These are phyloP conservation scores for Aselliscus stoliczkanus DNA, from an alignment of 2,797 vertebrate species.

Conservation along the genomic window DNA sequence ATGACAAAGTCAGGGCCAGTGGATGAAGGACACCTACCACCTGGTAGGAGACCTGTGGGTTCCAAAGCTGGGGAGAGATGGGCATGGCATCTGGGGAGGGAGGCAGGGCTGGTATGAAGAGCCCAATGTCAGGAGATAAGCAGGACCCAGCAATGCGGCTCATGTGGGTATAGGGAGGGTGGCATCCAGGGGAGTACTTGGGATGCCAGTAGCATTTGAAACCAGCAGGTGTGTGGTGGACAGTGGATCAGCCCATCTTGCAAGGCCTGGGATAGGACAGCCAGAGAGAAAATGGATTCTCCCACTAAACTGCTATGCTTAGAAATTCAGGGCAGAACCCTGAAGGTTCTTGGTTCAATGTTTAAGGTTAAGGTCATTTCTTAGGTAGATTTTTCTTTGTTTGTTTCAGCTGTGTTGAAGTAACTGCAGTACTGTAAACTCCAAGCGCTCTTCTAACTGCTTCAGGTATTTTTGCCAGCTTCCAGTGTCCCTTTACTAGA, in stretches of 20 bases:
- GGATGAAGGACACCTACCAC: neutral
- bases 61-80: neutral
- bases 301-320: neutral
- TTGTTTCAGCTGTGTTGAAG: neutral
- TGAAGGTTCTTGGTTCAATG: neutral
- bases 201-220: neutral
- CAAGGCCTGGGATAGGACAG: too few relatives aligned
- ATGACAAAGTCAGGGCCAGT: neutral
- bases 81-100: neutral
- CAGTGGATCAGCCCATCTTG: neutral
- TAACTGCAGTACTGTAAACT: neutral
- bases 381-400: neutral
- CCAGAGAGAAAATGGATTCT: neutral
- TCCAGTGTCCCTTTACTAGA: neutral
- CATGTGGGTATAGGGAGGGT: neutral
- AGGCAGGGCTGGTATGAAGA: neutral
- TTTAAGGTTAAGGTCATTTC: neutral
- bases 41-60: neutral
- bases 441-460: neutral
- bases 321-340: neutral
- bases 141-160: neutral
- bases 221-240: neutral
- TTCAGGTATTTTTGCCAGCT: neutral
- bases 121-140: neutral
- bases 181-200: neutral